These are phyloP conservation scores for Caerostris extrusa DNA, from an alignment of 1,140 invertebrate genomes.

Conservation along the genomic window DNA sequence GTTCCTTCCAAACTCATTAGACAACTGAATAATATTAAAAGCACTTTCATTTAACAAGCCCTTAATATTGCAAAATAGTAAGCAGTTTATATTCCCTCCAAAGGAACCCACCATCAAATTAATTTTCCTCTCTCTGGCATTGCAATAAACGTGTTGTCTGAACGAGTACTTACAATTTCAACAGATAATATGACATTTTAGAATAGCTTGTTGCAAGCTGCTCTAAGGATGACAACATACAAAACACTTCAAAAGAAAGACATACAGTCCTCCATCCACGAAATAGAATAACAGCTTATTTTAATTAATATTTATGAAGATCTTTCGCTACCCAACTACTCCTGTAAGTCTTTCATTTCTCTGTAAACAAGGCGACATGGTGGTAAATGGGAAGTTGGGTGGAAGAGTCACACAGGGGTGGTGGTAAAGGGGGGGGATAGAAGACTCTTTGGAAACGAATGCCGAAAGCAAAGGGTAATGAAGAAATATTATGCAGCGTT, in stretches of 20 bases:
- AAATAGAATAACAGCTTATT: conserved; percentile 52
- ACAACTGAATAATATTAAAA: no score
- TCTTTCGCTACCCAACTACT: conserved; percentile 3
- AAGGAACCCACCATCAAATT: background rate
- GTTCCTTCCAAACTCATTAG: no score
- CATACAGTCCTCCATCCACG: background rate
- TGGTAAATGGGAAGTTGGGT: background rate
- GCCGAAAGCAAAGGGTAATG: background rate
- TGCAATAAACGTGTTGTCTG: background rate
- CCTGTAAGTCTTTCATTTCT: background rate
- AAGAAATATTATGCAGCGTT: conserved; percentile 59
- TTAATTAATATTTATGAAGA: conserved; percentile 67
- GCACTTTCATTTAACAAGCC: background rate
- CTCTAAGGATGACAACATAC: background rate
- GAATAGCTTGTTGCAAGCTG: conserved; percentile 42
- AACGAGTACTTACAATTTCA: conserved; percentile 5
- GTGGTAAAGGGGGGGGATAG: background rate
- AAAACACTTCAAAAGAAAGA: conserved; percentile 38
- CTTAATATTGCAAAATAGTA: background rate
- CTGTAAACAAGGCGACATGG: background rate
- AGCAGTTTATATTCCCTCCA: background rate
- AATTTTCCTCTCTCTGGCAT: background rate
- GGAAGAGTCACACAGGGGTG: background rate
- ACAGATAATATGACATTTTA: conserved; percentile 23
- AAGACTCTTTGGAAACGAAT: background rate